Evolutionary conservation across 2,888 invertebrate genomes (phyloP).

Genomic region (Melanchra persicariae): DNA sequence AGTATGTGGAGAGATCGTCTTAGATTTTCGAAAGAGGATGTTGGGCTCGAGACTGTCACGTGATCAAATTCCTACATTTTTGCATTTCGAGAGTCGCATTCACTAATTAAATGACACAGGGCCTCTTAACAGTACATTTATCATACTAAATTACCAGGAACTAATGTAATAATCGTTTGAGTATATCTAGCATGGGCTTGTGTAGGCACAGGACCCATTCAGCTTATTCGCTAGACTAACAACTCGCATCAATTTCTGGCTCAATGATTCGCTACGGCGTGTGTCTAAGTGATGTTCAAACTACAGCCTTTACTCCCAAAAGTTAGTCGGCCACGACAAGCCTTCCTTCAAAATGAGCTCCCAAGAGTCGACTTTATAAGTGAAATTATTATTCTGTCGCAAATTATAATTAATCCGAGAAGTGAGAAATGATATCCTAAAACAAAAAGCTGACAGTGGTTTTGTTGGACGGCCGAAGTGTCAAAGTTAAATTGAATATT

Average conservation of each 20-base stretch:
- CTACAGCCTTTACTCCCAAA: constrained; percentile 31
- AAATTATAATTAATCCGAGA: constrained; percentile 72
- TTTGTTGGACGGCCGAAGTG: constrained; percentile 87
- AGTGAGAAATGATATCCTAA: constrained; percentile 77
- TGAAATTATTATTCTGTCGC: constrained; percentile 70
- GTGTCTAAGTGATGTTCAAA: constrained; percentile 32
- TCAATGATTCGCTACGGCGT: constrained; percentile 24
- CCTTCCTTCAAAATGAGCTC: constrained; percentile 57
- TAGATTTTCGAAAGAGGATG: too few relatives aligned
- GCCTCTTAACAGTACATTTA: neutral
- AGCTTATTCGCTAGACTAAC: constrained; percentile 23
- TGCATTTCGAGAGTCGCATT: too few relatives aligned
- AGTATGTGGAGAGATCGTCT: neutral
- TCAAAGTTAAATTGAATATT: constrained; percentile 91
- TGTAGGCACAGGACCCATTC: neutral
- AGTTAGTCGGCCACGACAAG: constrained; percentile 44
- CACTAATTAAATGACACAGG: too few relatives aligned
- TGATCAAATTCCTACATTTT: too few relatives aligned
- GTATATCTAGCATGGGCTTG: neutral
- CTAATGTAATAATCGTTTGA: constrained; percentile 4
- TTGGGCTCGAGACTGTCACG: too few relatives aligned
- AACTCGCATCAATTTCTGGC: constrained; percentile 27
- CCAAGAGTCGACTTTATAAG: constrained; percentile 62
- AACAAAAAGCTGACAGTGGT: constrained; percentile 86
- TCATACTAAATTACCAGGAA: neutral